Conservation (phyloP, 2,888 invertebrate genomes). For the Micoletzkya japonica region DNA sequence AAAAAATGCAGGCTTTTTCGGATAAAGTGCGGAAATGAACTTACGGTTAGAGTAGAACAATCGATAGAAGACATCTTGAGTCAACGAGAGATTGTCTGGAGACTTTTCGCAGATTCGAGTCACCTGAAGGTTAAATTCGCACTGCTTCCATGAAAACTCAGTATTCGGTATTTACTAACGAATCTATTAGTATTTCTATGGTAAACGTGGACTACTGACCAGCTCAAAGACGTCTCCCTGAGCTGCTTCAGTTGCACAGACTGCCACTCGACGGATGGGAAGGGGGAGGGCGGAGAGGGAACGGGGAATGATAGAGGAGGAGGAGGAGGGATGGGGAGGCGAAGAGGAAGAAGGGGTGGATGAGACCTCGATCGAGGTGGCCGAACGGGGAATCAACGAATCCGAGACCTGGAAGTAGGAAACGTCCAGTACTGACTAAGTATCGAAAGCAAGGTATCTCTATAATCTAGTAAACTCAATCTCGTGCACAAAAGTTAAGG, state of each 20-base stretch:
- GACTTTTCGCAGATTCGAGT: background rate
- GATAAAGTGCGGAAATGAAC: background rate
- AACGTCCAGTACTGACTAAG: background rate
- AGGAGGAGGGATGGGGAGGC: slow-evolving; percentile 25
- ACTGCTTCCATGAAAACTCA: no score
- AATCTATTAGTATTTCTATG: no score
- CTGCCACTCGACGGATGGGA: slow-evolving; percentile 24
- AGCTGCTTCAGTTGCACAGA: slow-evolving; percentile 28
- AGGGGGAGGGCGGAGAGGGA: slow-evolving; percentile 27
- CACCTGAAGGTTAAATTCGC: no score
- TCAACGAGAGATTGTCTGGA: background rate
- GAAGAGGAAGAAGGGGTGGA: no score
- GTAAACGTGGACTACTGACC: slow-evolving; percentile 10
- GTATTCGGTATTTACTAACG: no score
- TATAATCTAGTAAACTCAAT: background rate
- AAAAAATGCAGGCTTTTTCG: no score
- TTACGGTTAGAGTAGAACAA: slow-evolving; percentile 20
- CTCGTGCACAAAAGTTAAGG: background rate
- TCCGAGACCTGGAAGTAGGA: background rate
- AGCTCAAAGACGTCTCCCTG: slow-evolving; percentile 26
- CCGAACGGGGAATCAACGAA: slow-evolving; percentile 26
- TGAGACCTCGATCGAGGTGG: slow-evolving; percentile 28
- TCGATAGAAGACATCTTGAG: background rate
- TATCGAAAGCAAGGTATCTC: no score
- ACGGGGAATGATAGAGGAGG: slow-evolving; percentile 14